Evolutionary conservation across 2,113 vertebrate species (phyloP).

Genomic region (Solea senegalensis): DNA sequence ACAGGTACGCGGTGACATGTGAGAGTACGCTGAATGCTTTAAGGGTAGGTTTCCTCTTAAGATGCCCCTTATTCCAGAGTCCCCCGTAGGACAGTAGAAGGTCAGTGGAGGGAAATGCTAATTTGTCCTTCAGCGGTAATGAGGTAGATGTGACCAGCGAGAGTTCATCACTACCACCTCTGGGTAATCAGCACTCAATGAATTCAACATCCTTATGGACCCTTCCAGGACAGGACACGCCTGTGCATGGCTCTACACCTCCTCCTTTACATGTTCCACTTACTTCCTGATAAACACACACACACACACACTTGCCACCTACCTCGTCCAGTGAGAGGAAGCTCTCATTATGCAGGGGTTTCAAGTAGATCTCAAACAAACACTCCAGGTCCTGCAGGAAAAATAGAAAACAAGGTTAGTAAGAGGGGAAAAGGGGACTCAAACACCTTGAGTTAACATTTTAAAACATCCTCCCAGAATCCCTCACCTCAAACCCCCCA

Average conservation of each 20-base stretch:
- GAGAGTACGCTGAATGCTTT: conserved; percentile 4
- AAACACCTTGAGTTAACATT: not conserved
- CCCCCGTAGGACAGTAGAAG: conserved; percentile 32
- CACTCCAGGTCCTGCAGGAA: conserved; percentile 88
- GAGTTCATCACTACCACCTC: conserved; percentile 41
- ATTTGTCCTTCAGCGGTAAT: conserved; percentile 62
- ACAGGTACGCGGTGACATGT: not conserved
- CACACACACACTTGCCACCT: conserved; percentile 28
- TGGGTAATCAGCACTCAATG: conserved; percentile 51
- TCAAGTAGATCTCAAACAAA: conserved; percentile 94
- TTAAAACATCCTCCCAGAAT: not conserved
- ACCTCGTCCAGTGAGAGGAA: conserved; percentile 97
- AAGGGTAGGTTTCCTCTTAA: conserved; percentile 21
- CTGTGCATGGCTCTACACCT: not conserved
- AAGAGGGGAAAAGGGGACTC: not conserved
- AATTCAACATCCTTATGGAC: conserved; percentile 7
- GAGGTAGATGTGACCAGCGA: conserved; percentile 39
- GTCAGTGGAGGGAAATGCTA: conserved; percentile 52
- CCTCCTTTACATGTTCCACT: not conserved
- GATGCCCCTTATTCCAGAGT: conserved; percentile 24
- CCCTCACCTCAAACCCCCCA: conserved; percentile 3
- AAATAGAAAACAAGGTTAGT: conserved; percentile 24
- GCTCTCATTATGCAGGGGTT: conserved; percentile 93
- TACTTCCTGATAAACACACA: conserved; percentile 8
- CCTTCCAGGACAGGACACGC: not conserved